Conservation (phyloP, 2,888 invertebrate species). For the Morinoia aosen region DNA sequence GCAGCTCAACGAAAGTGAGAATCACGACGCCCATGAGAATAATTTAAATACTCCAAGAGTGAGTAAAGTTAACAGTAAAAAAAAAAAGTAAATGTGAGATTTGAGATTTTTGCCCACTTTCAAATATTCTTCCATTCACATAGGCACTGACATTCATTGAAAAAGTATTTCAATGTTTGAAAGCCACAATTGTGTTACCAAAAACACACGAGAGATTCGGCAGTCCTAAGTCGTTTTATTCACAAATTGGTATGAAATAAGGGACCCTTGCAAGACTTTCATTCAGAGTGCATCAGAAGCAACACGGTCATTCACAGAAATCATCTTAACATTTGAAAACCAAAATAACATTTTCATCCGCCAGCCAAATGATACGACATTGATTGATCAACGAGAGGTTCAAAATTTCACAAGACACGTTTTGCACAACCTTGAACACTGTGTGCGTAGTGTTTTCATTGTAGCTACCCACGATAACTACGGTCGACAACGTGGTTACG, state of each 20-base stretch:
- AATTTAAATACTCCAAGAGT: not conserved
- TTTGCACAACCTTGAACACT: not conserved
- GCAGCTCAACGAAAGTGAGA: no score
- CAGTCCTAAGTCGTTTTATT: not conserved
- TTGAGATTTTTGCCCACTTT: not conserved
- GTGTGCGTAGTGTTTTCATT: not conserved
- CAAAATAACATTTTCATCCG: not conserved
- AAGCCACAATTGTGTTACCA: not conserved
- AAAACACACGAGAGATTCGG: not conserved
- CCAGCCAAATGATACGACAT: not conserved
- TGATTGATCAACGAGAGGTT: not conserved
- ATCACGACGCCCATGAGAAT: not conserved
- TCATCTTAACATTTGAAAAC: not conserved
- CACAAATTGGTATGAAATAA: not conserved
- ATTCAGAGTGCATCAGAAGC: not conserved
- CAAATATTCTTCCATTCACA: not conserved
- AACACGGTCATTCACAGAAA: not conserved
- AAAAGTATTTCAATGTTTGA: not conserved
- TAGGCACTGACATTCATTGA: not conserved
- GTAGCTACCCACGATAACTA: not conserved
- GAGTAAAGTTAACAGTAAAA: no score
- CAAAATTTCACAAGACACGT: not conserved
- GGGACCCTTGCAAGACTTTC: not conserved
- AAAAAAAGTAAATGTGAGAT: not conserved
- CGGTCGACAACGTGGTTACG: not conserved